Percentiles rank a stretch among this genome's conserved stretches.
These are phyloP conservation scores for Euphonia xanthogaster DNA, from an alignment of 2,797 vertebrate species.

Conservation along the genomic window DNA sequence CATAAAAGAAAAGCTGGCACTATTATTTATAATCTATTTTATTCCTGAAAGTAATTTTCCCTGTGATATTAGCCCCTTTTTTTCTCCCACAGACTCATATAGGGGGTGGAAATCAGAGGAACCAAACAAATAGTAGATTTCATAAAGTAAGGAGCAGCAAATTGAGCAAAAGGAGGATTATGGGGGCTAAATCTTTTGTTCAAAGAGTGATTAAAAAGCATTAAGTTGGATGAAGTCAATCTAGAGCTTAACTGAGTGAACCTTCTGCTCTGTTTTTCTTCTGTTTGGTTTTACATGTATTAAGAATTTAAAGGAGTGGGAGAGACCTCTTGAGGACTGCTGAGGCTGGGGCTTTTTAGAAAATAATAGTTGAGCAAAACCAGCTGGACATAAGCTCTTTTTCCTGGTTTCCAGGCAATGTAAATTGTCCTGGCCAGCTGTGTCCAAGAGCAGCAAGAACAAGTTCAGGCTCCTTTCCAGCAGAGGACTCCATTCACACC, in stretches of 20 bases:
- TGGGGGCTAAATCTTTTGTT: conserved; percentile 76
- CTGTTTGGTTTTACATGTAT: conserved; percentile 14
- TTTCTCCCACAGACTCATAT: background rate
- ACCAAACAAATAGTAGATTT: conserved; percentile 60
- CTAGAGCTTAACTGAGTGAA: conserved; percentile 67
- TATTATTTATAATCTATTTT: background rate
- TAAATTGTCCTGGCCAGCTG: background rate
- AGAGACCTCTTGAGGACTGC: conserved; percentile 18
- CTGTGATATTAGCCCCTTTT: conserved; percentile 25
- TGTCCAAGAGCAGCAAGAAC: background rate
- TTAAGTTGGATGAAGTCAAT: conserved; percentile 72
- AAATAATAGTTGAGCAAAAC: background rate
- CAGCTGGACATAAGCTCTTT: background rate
- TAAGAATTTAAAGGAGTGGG: conserved; percentile 28
- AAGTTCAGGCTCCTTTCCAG: background rate
- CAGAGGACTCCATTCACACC: background rate
- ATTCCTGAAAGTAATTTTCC: conserved; percentile 44
- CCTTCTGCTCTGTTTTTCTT: conserved; percentile 38
- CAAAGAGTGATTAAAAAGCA: conserved; percentile 78
- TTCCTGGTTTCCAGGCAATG: background rate
- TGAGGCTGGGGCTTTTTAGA: background rate
- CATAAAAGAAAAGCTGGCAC: background rate
- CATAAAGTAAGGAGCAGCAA: conserved; percentile 61
- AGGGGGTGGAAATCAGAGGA: conserved; percentile 4
- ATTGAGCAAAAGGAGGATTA: conserved; percentile 75